Conservation (phyloP, 2,888 invertebrate species). For the Drosophila aldrichi region DNA sequence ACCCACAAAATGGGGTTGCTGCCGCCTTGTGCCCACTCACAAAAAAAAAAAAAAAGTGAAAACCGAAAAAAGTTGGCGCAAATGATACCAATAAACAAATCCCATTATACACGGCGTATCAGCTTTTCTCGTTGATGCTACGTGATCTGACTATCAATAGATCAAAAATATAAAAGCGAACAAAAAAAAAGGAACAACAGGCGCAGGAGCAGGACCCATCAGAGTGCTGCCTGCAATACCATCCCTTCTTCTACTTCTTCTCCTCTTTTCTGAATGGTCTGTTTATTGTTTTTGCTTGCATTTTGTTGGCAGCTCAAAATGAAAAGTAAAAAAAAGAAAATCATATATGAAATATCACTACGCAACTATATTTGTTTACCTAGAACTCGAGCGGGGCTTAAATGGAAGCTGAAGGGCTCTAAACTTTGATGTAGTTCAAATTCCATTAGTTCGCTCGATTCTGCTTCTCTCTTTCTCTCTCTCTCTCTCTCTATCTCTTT, state of each 20-base stretch:
- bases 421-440: background rate
- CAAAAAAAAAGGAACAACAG: conserved; percentile 13
- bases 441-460: background rate
- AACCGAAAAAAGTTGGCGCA: conserved; percentile 64
- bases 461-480: no score
- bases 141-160: conserved; percentile 81
- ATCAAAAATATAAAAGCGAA: conserved; percentile 19
- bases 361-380: background rate
- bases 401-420: background rate
- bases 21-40: background rate
- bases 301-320: conserved; percentile 23
- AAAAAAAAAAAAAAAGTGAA: background rate
- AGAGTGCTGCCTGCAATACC: background rate
- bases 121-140: conserved; percentile 82
- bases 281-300: conserved; percentile 33
- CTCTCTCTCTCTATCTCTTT: no score
- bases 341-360: background rate
- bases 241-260: background rate
- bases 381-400: background rate
- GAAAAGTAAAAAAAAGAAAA: background rate
- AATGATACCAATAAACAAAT: conserved; percentile 85
- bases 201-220: background rate
- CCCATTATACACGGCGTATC: conserved; percentile 84
- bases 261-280: background rate
- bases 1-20: background rate